Base-by-base conservation (phyloP, 2,797 vertebrate genomes). In the Rhinichthys osculus region DNA sequence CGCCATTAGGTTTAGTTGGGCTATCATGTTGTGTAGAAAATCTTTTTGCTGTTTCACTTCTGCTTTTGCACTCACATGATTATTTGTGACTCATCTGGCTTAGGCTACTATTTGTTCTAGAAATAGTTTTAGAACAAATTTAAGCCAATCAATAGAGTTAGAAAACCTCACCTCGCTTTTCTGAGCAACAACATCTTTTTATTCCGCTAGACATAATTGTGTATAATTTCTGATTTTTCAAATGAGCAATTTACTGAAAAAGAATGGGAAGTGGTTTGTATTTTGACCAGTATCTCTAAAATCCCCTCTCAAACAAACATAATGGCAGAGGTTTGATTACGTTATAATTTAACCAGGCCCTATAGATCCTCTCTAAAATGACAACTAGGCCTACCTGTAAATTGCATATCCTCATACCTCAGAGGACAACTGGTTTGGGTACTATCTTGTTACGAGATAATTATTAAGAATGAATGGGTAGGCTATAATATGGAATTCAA, bases 41-140 rank as follows among this genome's bases (percentile, higher is more conserved):
- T 35, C 0, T 66, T 66, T 42, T 0, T 5, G 16, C 44, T 30
- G 40, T 76, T 66, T 76, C 82, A 76, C 82, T 83, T 83, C 82
- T 76, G 57, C 71, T 50, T 50, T 76, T 47, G 23, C 30, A 21
- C 23, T 83, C 57, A 74, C 57, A 50, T 83, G 82, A 38, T 33
- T 73, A 23, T 3, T 3, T 47, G 5, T 72, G 81, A 83, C 13
- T 35, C 54, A 62, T 27, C 23, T 78, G 76, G 42, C 2, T 76
- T 27, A 30, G 11, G 40, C 27, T 16, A 16, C 54, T 9, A 16
- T 44, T 21, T 59, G 9, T 30, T 23, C 16, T 33, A n/a, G n/a
- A 82, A 62, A 8, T 17, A 47, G 11, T 47, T 73, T 62, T 2
- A 47, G 21, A 64, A 23, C 19, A 35, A 21, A 21, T 40, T 16